phyloP scores from a whole-genome alignment of 2,888 invertebrate species.

The Xylocampa areola region DNA sequence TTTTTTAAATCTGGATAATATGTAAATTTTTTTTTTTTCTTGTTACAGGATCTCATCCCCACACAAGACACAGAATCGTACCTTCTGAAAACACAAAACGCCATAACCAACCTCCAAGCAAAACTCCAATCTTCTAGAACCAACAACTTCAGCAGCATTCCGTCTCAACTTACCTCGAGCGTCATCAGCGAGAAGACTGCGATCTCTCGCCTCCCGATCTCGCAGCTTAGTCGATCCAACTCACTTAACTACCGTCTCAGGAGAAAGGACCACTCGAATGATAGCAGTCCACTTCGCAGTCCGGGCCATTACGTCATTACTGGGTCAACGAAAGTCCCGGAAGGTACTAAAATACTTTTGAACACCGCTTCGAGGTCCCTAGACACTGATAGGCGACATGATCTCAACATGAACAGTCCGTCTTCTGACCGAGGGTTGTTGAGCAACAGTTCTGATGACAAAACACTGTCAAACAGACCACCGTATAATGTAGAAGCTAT shows the following conservation, averaged over 20 bases:
- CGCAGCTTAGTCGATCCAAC: constrained; percentile 85
- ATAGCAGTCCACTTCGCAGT: constrained; percentile 83
- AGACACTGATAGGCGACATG: constrained; percentile 75
- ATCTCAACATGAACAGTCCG: constrained; percentile 85
- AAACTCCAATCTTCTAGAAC: constrained; percentile 84
- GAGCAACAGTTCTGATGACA: constrained; percentile 86
- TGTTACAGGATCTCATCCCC: constrained; percentile 87
- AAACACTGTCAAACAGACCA: constrained; percentile 82
- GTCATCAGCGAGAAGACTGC: constrained; percentile 85
- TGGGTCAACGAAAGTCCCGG: constrained; percentile 80
- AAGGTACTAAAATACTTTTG: constrained; percentile 74
- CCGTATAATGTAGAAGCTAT: constrained; percentile 79
- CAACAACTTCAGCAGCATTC: constrained; percentile 73
- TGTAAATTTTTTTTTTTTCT: constrained; percentile 28
- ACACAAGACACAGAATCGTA: constrained; percentile 89
- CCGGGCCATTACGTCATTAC: constrained; percentile 86
- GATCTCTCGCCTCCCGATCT: constrained; percentile 82
- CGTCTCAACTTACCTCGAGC: constrained; percentile 81
- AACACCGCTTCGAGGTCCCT: constrained; percentile 81
- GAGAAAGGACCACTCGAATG: constrained; percentile 78
- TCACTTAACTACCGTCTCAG: constrained; percentile 85
- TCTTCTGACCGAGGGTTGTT: constrained; percentile 75
- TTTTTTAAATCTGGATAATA: background rate
- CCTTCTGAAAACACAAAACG: constrained; percentile 90
- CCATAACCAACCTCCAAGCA: constrained; percentile 90